phyloP scores from a whole-genome alignment of 2,888 invertebrate species.

The Anarsia innoxiella region DNA sequence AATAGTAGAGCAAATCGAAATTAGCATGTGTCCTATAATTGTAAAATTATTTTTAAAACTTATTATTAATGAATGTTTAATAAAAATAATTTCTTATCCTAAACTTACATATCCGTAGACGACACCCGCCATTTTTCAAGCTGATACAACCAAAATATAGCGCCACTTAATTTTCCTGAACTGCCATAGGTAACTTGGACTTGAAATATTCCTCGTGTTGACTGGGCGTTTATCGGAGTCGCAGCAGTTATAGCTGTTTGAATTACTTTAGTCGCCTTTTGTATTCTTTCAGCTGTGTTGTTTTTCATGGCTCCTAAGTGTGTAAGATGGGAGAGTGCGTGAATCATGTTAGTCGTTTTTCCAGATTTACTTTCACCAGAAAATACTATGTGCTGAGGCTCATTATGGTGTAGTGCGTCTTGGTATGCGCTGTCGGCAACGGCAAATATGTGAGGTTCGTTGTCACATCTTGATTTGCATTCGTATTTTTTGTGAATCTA shows the following conservation, averaged over 20 bases:
- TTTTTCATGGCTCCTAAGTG: slow-evolving; percentile 85
- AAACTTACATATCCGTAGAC: slow-evolving; percentile 81
- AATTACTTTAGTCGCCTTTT: slow-evolving; percentile 81
- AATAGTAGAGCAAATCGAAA: slow-evolving; percentile 92
- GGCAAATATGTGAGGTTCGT: slow-evolving; percentile 92
- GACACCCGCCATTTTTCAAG: slow-evolving; percentile 93
- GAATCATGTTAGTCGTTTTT: slow-evolving; percentile 89
- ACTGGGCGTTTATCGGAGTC: slow-evolving; percentile 88
- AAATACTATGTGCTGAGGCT: slow-evolving; percentile 89
- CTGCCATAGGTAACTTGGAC: slow-evolving; percentile 88
- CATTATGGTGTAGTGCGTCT: slow-evolving; percentile 91
- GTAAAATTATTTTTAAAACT: slow-evolving; percentile 2
- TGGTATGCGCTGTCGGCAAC: slow-evolving; percentile 94
- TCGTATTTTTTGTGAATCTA: slow-evolving; percentile 87
- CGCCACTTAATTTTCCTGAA: slow-evolving; percentile 92
- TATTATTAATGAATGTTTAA: neutral
- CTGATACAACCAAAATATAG: slow-evolving; percentile 89
- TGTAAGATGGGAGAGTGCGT: slow-evolving; percentile 87
- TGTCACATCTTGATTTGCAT: slow-evolving; percentile 90
- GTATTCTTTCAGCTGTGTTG: slow-evolving; percentile 78
- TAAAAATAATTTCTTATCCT: slow-evolving; percentile 21
- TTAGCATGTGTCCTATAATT: slow-evolving; percentile 86
- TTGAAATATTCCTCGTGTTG: slow-evolving; percentile 88
- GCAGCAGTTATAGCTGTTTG: slow-evolving; percentile 89
- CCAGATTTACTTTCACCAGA: slow-evolving; percentile 94